These are phyloP conservation scores for Chymomyza costata DNA, from an alignment of 1,140 invertebrate genomes.

Conservation along the genomic window DNA sequence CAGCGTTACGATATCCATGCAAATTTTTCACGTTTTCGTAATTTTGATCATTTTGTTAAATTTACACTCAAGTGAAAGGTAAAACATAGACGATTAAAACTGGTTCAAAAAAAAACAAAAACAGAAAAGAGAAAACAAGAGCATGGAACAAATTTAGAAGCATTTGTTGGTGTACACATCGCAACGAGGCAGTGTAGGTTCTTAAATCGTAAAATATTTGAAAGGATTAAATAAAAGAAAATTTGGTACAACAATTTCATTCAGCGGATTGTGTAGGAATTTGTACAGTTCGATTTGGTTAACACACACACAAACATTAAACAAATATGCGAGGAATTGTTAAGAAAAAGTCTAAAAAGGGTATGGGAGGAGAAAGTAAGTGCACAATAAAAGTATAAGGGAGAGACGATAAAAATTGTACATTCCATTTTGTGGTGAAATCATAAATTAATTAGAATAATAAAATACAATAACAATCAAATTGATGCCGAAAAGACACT, in stretches of 20 bases:
- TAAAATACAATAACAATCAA: conserved; percentile 41
- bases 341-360: conserved; percentile 33
- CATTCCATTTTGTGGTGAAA: conserved; percentile 40
- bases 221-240: no score
- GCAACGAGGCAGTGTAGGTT: background rate
- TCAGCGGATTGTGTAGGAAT: background rate
- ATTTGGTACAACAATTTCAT: no score
- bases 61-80: conserved; percentile 55
- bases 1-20: conserved; percentile 75
- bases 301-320: conserved; percentile 24
- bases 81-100: no score
- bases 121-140: conserved; percentile 23
- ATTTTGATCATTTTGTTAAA: conserved; percentile 13
- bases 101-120: conserved; percentile 29
- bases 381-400: conserved; percentile 28
- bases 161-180: conserved; percentile 13
- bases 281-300: background rate
- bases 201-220: conserved; percentile 3
- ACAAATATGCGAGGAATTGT: conserved; percentile 17
- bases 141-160: conserved; percentile 35
- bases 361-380: conserved; percentile 35
- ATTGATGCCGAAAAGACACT: conserved; percentile 40
- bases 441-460: conserved; percentile 17
- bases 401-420: conserved; percentile 42
- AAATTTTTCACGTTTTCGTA: conserved; percentile 65